These are phyloP conservation scores for Drosophila yakuba DNA, from an alignment of 1,140 invertebrate species.

Conservation along the genomic window DNA sequence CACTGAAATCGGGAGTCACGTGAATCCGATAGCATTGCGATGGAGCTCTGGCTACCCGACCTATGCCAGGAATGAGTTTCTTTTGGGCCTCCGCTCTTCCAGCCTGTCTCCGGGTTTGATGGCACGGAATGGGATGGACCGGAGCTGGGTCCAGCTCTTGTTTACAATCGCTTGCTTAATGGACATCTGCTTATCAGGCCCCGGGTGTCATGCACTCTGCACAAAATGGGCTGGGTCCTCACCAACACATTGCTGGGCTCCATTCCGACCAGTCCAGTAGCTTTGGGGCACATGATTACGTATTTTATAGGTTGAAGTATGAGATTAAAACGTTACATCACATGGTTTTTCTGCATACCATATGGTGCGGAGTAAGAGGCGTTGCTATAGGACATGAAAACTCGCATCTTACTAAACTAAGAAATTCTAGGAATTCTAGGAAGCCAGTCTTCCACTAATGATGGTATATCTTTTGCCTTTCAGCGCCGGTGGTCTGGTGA, in stretches of 20 bases:
- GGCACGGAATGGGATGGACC: background rate
- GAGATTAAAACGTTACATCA: background rate
- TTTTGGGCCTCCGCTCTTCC: slow-evolving; percentile 1
- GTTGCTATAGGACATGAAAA: no score
- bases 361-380: background rate
- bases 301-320: background rate
- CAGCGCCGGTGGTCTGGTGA: slow-evolving; percentile 94
- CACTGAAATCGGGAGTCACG: slow-evolving; percentile 64
- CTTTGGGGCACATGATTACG: slow-evolving; percentile 14
- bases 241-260: slow-evolving; percentile 1
- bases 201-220: slow-evolving; percentile 63
- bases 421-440: no score
- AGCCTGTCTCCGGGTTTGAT: slow-evolving; percentile 3
- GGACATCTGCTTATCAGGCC: slow-evolving; percentile 64
- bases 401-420: no score
- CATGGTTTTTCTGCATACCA: background rate
- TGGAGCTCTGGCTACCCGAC: slow-evolving; percentile 13
- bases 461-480: background rate
- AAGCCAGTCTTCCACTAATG: background rate
- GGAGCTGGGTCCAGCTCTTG: slow-evolving; percentile 42
- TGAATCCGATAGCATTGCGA: slow-evolving; percentile 18
- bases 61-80: slow-evolving; percentile 25
- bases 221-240: slow-evolving; percentile 60
- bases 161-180: slow-evolving; percentile 70
- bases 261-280: background rate